Conservation (phyloP, 2,888 invertebrate genomes). For the Meloe dianella region DNA sequence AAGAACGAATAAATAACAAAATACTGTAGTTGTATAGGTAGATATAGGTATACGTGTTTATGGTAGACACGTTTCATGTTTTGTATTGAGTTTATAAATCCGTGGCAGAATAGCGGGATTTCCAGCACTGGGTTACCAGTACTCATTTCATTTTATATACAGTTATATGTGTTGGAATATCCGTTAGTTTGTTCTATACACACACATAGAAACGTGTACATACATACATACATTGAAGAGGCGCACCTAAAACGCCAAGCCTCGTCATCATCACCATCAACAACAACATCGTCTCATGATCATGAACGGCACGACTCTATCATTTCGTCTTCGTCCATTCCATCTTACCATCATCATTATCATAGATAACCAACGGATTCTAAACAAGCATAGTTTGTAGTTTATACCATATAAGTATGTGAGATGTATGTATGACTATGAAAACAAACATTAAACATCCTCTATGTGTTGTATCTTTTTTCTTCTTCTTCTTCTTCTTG, state of each 20-base stretch:
- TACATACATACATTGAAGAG: slow-evolving; percentile 10
- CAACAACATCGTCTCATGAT: slow-evolving; percentile 14
- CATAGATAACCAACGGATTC: not conserved
- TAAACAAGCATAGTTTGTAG: not conserved
- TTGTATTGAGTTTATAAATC: slow-evolving; percentile 19
- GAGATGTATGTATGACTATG: not conserved
- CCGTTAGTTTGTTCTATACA: slow-evolving; percentile 38
- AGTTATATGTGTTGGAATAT: slow-evolving; percentile 32
- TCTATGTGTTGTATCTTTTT: not conserved
- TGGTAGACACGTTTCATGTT: slow-evolving; percentile 24
- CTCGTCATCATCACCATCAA: slow-evolving; percentile 22
- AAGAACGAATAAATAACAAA: not conserved
- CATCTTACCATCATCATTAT: not conserved
- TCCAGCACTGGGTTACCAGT: slow-evolving; percentile 50
- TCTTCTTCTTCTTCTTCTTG: not conserved
- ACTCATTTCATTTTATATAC: slow-evolving; percentile 32
- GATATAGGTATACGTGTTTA: slow-evolving; percentile 15
- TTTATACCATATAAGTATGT: not conserved
- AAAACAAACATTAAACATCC: slow-evolving; percentile 7
- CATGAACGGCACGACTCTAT: not conserved
- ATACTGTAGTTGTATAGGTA: not conserved
- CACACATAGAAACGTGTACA: not conserved
- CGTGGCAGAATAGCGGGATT: slow-evolving; percentile 43
- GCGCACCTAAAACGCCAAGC: slow-evolving; percentile 31
- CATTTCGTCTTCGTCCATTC: not conserved